A percentile compares a stretch with the other conserved stretches of the same genome.
Conservation (phyloP, 2,797 vertebrate species). For the Tympanoctomys barrerae region DNA sequence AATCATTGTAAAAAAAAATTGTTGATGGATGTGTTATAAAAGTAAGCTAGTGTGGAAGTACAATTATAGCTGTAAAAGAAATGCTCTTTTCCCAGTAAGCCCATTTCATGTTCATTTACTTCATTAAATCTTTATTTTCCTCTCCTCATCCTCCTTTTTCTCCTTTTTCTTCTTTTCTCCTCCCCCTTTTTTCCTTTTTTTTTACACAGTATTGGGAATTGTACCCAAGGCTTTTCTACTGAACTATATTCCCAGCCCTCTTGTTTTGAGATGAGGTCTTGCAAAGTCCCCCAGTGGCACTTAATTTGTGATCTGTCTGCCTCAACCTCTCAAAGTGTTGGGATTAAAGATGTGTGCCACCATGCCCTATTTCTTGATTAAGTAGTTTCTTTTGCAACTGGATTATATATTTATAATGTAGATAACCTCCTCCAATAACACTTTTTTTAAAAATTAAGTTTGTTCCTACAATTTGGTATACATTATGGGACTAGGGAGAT, state of each 20-base stretch:
- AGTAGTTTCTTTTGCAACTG: background rate
- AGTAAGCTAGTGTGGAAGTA: background rate
- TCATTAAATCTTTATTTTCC: background rate
- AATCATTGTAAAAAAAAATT: background rate
- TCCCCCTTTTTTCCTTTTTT: too few relatives aligned
- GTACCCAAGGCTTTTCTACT: too few relatives aligned
- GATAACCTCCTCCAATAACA: background rate
- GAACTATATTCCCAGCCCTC: background rate
- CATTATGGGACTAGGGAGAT: too few relatives aligned
- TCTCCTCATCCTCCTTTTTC: background rate
- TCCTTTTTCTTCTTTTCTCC: background rate
- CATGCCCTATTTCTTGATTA: too few relatives aligned
- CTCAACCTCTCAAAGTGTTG: too few relatives aligned
- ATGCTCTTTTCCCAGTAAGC: background rate
- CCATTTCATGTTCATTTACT: slow-evolving; percentile 28
- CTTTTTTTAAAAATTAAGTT: too few relatives aligned
- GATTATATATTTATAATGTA: background rate
- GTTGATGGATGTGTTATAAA: background rate
- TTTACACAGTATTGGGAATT: background rate
- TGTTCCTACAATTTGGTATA: too few relatives aligned
- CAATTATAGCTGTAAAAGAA: background rate
- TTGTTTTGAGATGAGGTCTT: background rate
- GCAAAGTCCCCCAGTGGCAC: background rate
- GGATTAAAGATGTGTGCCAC: too few relatives aligned
- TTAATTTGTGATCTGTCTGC: too few relatives aligned